Conservation (phyloP, 1,140 invertebrate genomes). For the Microvelia longipes region DNA sequence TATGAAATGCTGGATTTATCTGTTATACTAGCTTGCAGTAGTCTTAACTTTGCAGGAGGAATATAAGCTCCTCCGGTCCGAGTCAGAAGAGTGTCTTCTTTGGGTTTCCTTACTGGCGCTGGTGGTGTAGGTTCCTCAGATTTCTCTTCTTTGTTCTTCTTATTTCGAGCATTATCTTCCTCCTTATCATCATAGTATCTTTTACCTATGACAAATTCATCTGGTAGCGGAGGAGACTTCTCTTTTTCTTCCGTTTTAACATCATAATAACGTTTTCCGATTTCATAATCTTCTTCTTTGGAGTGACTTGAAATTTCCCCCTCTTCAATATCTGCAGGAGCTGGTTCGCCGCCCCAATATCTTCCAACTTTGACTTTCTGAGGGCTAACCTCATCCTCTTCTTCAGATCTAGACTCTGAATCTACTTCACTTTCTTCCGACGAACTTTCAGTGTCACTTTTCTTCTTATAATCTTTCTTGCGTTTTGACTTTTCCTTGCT, state of each 20-base stretch:
- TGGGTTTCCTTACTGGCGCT: conserved; percentile 35
- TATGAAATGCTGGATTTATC: conserved; percentile 85
- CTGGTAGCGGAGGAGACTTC: background rate
- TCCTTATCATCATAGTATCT: conserved; percentile 9
- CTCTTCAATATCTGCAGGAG: background rate
- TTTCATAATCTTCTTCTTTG: background rate
- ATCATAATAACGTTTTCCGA: background rate
- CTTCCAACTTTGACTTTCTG: background rate
- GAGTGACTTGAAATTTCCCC: background rate
- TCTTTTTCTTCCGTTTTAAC: background rate
- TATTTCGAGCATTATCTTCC: background rate
- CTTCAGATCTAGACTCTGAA: background rate
- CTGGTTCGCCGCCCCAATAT: background rate
- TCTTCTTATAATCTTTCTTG: background rate
- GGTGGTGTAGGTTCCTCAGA: background rate
- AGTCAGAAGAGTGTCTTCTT: conserved; percentile 60
- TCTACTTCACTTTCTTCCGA: background rate
- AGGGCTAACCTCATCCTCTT: background rate
- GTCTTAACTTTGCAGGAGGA: conserved; percentile 81
- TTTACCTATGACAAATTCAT: conserved; percentile 1
- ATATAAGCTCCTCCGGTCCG: conserved; percentile 94
- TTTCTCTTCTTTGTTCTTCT: background rate
- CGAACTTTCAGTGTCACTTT: background rate
- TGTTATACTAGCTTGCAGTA: conserved; percentile 88
- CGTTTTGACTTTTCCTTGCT: background rate